A percentile compares a stretch with the other conserved stretches of the same genome.
These are phyloP conservation scores for Linyphia triangularis DNA, from an alignment of 2,888 invertebrate genomes.

Conservation along the genomic window DNA sequence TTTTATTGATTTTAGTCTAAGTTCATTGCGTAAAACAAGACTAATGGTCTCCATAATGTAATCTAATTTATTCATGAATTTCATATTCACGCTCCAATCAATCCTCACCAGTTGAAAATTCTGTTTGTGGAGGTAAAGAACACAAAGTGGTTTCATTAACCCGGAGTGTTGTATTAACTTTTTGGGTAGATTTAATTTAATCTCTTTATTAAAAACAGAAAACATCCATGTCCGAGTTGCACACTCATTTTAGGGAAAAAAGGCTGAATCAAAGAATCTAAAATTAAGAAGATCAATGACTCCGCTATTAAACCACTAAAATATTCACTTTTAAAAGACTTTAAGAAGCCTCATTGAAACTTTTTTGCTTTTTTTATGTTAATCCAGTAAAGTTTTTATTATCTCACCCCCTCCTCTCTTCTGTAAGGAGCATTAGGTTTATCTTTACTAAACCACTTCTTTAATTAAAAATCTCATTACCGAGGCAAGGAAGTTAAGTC, in stretches of 20 bases:
- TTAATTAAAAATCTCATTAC: constrained; percentile 70
- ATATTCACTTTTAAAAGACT: constrained; percentile 12
- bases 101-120: not conserved
- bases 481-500: constrained; percentile 50
- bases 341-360: constrained; percentile 15
- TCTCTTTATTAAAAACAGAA: constrained; percentile 5
- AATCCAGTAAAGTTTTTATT: constrained; percentile 31
- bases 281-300: constrained; percentile 44
- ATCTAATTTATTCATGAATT: not conserved
- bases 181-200: constrained; percentile 26
- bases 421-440: constrained; percentile 42
- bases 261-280: not conserved
- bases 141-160: not conserved
- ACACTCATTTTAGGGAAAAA: not conserved
- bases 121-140: not conserved
- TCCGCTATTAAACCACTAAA: constrained; percentile 15
- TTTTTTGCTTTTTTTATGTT: constrained; percentile 38
- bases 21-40: not conserved
- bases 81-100: not conserved
- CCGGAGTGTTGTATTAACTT: not conserved
- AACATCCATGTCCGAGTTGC: not conserved
- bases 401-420: not conserved
- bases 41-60: not conserved
- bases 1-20: not conserved
- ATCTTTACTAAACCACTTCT: constrained; percentile 53